These are phyloP conservation scores for Acleris literana DNA, from an alignment of 2,888 invertebrate species.

Conservation along the genomic window DNA sequence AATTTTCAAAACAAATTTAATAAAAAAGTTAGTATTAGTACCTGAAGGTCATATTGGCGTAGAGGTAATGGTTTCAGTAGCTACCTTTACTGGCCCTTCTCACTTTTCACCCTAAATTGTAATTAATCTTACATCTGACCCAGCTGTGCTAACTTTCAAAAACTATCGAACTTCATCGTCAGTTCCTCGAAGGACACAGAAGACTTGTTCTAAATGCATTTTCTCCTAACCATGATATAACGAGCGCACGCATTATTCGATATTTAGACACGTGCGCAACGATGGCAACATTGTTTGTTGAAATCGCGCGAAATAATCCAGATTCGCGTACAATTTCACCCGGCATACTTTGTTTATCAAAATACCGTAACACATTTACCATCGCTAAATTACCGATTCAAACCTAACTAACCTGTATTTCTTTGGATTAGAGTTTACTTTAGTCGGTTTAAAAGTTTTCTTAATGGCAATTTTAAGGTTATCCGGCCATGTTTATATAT, in stretches of 20 bases:
- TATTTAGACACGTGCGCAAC: slow-evolving; percentile 29
- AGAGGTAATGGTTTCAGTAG: no score
- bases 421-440: background rate
- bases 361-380: slow-evolving; percentile 14
- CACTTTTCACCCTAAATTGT: no score
- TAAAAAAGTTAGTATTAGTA: no score
- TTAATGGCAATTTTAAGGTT: slow-evolving; percentile 22
- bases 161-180: no score
- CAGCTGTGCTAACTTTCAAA: no score
- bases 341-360: slow-evolving; percentile 27
- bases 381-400: background rate
- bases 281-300: slow-evolving; percentile 30
- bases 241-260: slow-evolving; percentile 21
- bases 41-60: no score
- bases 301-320: slow-evolving; percentile 33
- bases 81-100: no score
- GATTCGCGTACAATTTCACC: slow-evolving; percentile 33
- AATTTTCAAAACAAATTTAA: no score
- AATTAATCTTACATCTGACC: no score
- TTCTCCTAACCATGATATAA: slow-evolving; percentile 14
- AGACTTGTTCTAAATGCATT: background rate
- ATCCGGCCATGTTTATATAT: slow-evolving; percentile 27
- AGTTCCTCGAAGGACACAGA: no score
- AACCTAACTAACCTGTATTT: background rate
- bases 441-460: slow-evolving; percentile 12